A percentile compares a stretch with the other conserved stretches of the same genome.
These are phyloP conservation scores for crab-eating macaque (Macaca fascicularis) DNA, from an alignment of 2,113 vertebrate species.

Conservation along the genomic window T2T-MFA8v1.1 NC_088376.1:93216001-93216500, in stretches of 20 bases:
- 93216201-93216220: not conserved
- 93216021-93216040: conserved; percentile 28
- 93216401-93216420: too few relatives aligned
- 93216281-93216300: not conserved
- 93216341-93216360: not conserved
- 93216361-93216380: too few relatives aligned
- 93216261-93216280: not conserved
- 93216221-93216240: not conserved
- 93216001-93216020: not conserved
- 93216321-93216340: not conserved
- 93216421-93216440: too few relatives aligned
- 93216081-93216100: not conserved
- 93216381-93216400: too few relatives aligned
- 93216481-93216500: too few relatives aligned
- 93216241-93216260: not conserved
- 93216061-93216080: not conserved
- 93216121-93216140: not conserved
- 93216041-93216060: not conserved
- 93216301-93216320: not conserved
- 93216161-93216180: conserved; percentile 4
- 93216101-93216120: conserved; percentile 18
- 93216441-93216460: too few relatives aligned
- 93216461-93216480: too few relatives aligned
- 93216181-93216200: not conserved
- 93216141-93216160: not conserved